Base-by-base conservation (phyloP, 2,888 invertebrate genomes). In the Aleiodes leptofemur region DNA sequence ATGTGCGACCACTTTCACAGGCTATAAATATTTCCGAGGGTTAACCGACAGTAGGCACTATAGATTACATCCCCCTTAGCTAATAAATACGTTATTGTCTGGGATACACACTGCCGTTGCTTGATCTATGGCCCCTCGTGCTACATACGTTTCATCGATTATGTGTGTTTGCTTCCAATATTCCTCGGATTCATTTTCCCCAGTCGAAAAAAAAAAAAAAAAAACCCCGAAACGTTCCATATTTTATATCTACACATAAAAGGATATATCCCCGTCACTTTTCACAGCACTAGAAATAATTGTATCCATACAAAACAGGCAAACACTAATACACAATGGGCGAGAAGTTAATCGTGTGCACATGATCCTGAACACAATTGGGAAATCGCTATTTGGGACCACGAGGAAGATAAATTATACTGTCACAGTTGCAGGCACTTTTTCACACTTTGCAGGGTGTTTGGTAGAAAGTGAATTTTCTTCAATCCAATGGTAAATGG, bases 61-160 rank as follows among this genome's bases (percentile, higher is more conserved):
- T 84, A 84, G 81, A 84, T 84, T 84, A 83, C 82, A 80, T 79
- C 79, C 82, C 82, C 80, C 81, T 80, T 75, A 81, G 81, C 83
- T 83, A 83, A 84, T 84, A 84, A 84, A 84, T 84, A 84, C 80
- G 84, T 84, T 84, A 84, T 84, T 84, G 83, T 84, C 83, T 80
- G 78, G 59, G 31, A 31, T 64, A 64, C 48, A 23, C 16, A 16
- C 16, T 56, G 79, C 59, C 43, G 70, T 53, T 73, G 73, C 73
- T 78, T 81, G 81, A 82, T 82, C 77, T 81, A 82, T 78, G 80
- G 72, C 73, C 75, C 69, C 76, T 74, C 55, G 50, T 50, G 68
- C 73, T 71, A 74, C 61, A 69, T 64, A 50, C 66, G 64, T 66
- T 68, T 66, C 77, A 69, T 73, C 69, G 69, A 69, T 31, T 48